A percentile compares a stretch with the other conserved stretches of the same genome.
These are phyloP conservation scores for Gorsachius magnificus DNA, from an alignment of 2,797 vertebrate species.

Conservation along the genomic window DNA sequence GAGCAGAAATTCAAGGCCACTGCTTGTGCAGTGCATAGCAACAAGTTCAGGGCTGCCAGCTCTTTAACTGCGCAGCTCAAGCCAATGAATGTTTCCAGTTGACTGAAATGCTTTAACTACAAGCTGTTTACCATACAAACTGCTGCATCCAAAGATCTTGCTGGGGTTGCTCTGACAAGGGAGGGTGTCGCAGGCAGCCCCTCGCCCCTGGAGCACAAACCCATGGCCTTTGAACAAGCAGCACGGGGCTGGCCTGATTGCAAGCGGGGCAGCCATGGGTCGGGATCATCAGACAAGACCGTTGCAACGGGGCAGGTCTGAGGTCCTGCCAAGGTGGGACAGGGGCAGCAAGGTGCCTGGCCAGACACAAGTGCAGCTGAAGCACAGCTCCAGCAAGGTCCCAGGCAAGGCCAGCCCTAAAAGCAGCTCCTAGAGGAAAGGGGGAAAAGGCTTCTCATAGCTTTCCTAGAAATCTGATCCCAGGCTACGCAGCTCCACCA, in stretches of 20 bases:
- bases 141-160: neutral
- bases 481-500: neutral
- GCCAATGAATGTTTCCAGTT: slow-evolving; percentile 38
- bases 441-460: neutral
- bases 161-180: neutral
- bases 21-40: slow-evolving; percentile 21
- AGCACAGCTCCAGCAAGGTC: neutral
- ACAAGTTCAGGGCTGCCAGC: slow-evolving; percentile 12
- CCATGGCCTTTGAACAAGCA: neutral
- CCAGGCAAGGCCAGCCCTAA: neutral
- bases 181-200: neutral
- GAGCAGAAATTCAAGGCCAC: slow-evolving; percentile 9
- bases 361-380: neutral
- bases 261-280: neutral
- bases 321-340: neutral
- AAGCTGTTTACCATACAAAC: neutral
- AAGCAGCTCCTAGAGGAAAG: neutral
- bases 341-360: neutral
- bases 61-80: neutral
- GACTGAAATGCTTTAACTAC: slow-evolving; percentile 15
- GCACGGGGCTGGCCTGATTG: neutral
- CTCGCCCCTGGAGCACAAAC: accelerated
- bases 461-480: neutral
- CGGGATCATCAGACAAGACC: accelerated
- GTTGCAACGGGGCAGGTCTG: accelerated